Evolutionary conservation across 2,113 vertebrate genomes (phyloP).

Genomic region (Petromus typicus): DNA sequence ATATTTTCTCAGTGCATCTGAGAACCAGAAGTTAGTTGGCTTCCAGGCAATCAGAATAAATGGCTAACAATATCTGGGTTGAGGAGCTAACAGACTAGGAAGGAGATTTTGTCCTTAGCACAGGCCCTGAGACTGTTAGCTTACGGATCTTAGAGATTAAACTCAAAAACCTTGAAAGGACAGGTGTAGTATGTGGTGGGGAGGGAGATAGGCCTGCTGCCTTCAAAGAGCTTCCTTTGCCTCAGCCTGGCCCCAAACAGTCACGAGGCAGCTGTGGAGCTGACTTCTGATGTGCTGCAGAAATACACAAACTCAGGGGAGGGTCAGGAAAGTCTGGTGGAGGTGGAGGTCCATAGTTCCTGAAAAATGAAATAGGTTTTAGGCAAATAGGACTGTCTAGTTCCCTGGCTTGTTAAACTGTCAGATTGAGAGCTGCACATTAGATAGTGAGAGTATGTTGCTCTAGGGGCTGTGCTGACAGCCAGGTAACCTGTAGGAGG

Average conservation of each 20-base stretch:
- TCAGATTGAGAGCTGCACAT: neutral
- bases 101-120: conserved; percentile 14
- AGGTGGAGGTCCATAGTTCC: neutral
- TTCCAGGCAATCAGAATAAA: conserved; percentile 70
- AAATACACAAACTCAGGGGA: neutral
- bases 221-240: neutral
- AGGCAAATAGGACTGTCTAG: neutral
- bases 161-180: neutral
- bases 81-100: conserved; percentile 10
- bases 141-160: neutral
- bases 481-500: neutral
- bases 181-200: neutral
- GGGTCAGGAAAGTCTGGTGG: neutral
- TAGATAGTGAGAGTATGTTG: neutral
- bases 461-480: rapidly evolving
- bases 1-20: conserved; percentile 59
- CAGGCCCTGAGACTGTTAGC: neutral
- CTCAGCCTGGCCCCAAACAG: neutral
- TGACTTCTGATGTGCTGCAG: neutral
- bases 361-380: neutral
- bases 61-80: conserved; percentile 37
- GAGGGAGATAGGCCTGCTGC: neutral
- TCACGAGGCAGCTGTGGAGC: neutral
- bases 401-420: neutral
- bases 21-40: conserved; percentile 67